phyloP scores from a whole-genome alignment of 2,888 invertebrate species.

The Latrodectus hesperus region DNA sequence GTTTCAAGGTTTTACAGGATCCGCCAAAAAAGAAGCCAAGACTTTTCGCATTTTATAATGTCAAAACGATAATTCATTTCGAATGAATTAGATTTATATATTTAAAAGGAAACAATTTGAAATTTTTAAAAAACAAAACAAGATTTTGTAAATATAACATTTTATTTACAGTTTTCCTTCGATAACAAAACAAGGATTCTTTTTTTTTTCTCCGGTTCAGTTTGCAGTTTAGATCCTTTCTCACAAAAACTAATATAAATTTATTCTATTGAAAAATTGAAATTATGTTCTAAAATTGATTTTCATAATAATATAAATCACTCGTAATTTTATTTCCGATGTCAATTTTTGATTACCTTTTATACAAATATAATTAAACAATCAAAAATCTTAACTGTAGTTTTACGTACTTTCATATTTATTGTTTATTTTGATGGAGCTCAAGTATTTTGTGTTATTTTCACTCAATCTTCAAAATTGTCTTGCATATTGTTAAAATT shows the following conservation, averaged over 20 bases:
- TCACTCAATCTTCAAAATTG: neutral
- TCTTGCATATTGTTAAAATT: neutral
- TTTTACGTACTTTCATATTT: neutral
- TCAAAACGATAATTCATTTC: too few species aligned
- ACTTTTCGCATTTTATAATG: neutral
- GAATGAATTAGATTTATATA: too few species aligned
- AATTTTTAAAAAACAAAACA: too few species aligned
- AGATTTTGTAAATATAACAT: too few species aligned
- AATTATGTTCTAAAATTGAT: too few species aligned
- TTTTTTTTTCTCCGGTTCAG: neutral
- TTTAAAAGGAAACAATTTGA: too few species aligned
- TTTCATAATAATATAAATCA: too few species aligned
- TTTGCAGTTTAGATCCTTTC: neutral
- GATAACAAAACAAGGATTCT: neutral
- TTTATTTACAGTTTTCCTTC: constrained; percentile 1
- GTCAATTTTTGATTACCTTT: too few species aligned
- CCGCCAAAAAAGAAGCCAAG: too few species aligned
- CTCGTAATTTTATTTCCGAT: too few species aligned
- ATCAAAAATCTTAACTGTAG: neutral
- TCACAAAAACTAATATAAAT: too few species aligned
- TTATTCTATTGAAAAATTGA: neutral
- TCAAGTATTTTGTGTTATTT: neutral
- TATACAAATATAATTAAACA: too few species aligned
- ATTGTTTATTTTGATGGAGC: neutral
- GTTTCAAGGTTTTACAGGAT: neutral